phyloP scores from a whole-genome alignment of 2,888 invertebrate genomes.

The Hoplodrina blanda region DNA sequence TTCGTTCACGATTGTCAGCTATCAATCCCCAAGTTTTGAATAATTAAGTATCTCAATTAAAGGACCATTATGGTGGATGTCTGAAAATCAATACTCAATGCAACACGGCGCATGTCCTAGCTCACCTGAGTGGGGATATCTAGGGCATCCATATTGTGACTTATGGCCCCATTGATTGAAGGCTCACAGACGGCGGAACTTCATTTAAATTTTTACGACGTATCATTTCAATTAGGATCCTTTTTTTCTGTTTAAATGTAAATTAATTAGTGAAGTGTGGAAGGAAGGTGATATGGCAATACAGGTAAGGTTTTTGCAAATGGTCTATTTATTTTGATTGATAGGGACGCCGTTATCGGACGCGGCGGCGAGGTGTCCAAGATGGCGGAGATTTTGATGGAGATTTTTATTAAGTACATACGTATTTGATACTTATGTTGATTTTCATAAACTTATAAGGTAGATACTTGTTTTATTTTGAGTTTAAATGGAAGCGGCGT shows the following conservation, averaged over 20 bases:
- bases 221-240: background rate
- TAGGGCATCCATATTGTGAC: constrained; percentile 42
- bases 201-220: background rate
- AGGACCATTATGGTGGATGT: background rate
- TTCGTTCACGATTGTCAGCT: background rate
- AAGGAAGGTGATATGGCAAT: background rate
- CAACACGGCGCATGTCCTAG: constrained; percentile 51
- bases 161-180: constrained; percentile 42
- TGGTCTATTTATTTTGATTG: background rate
- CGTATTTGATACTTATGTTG: background rate
- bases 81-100: constrained; percentile 35
- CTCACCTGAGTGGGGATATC: constrained; percentile 32
- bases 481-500: background rate
- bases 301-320: constrained; percentile 4
- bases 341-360: background rate
- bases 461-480: no score
- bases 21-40: background rate
- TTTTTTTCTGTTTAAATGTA: background rate
- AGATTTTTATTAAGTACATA: constrained; percentile 12
- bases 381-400: background rate
- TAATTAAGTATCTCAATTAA: constrained; percentile 1
- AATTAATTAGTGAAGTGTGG: background rate
- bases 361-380: background rate
- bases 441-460: no score
- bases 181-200: background rate